These are phyloP conservation scores for Coreius guichenoti DNA, from an alignment of 2,797 vertebrate genomes.

Conservation along the genomic window DNA sequence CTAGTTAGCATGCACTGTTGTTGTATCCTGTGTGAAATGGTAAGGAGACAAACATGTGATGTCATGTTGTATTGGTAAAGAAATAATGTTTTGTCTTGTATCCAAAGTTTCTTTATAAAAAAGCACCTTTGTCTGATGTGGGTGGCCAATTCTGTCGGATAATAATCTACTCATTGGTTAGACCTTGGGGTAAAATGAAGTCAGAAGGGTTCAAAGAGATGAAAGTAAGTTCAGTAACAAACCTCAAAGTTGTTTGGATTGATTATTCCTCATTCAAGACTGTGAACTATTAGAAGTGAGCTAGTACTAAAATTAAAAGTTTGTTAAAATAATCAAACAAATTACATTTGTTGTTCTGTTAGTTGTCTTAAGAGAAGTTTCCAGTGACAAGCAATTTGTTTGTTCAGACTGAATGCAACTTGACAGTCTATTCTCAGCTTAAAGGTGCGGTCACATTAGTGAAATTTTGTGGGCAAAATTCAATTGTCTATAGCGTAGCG, in stretches of 20 bases:
- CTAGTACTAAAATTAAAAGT: background rate
- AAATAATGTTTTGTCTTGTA: background rate
- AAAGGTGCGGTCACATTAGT: background rate
- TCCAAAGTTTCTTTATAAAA: background rate
- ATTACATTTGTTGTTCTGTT: background rate
- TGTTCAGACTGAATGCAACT: background rate
- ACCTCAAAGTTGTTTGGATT: background rate
- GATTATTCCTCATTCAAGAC: background rate
- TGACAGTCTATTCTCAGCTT: background rate
- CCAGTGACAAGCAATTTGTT: background rate
- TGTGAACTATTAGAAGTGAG: background rate
- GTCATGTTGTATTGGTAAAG: background rate
- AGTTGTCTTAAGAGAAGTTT: background rate
- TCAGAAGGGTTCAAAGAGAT: background rate
- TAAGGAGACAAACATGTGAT: conserved; percentile 36
- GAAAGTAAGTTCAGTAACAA: background rate
- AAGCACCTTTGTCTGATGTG: background rate
- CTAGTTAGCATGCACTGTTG: conserved; percentile 59
- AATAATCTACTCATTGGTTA: background rate
- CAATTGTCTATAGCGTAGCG: background rate
- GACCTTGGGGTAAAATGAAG: background rate
- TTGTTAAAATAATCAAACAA: background rate
- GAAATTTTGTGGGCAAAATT: background rate
- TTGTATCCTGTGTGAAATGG: conserved; percentile 11
- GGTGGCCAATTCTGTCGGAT: background rate